These are phyloP conservation scores for Dallia pectoralis DNA, from an alignment of 2,797 vertebrate species.

Conservation along the genomic window DNA sequence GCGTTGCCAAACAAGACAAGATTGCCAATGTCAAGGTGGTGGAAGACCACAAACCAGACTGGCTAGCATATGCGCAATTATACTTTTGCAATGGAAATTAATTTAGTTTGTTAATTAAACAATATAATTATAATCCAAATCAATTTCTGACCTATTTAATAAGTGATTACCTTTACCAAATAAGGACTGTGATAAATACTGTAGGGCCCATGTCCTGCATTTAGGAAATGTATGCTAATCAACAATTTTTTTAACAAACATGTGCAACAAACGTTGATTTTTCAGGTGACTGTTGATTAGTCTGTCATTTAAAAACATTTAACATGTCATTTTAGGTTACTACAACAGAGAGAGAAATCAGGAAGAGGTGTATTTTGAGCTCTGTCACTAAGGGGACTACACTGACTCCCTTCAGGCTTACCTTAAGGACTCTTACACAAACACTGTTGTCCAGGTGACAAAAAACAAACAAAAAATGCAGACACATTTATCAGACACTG, in stretches of 20 bases:
- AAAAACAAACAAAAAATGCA: slow-evolving; percentile 15
- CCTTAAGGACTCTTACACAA: slow-evolving; percentile 46
- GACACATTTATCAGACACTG: slow-evolving; percentile 18
- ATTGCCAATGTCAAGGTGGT: slow-evolving; percentile 58
- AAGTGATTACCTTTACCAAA: slow-evolving; percentile 50
- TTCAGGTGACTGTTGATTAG: background rate
- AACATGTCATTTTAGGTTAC: background rate
- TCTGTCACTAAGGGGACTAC: slow-evolving; percentile 39
- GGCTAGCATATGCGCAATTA: slow-evolving; percentile 11
- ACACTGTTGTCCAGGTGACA: slow-evolving; percentile 58
- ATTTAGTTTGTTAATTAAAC: slow-evolving; percentile 59
- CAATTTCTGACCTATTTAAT: slow-evolving; percentile 65
- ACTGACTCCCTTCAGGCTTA: slow-evolving; percentile 41
- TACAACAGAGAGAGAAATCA: slow-evolving; percentile 16
- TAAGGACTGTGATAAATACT: slow-evolving; percentile 46
- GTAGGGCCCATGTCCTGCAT: slow-evolving; percentile 37
- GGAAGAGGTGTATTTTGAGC: slow-evolving; percentile 53
- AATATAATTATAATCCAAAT: slow-evolving; percentile 64
- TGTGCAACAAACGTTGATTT: background rate
- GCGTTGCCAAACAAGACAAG: slow-evolving; percentile 22
- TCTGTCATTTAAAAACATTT: background rate
- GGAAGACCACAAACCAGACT: slow-evolving; percentile 36
- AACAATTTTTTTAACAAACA: slow-evolving; percentile 7
- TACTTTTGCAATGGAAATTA: slow-evolving; percentile 62
- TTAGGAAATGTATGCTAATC: slow-evolving; percentile 47